Conservation (phyloP, 2,888 invertebrate species). For the Molanna angustata region DNA sequence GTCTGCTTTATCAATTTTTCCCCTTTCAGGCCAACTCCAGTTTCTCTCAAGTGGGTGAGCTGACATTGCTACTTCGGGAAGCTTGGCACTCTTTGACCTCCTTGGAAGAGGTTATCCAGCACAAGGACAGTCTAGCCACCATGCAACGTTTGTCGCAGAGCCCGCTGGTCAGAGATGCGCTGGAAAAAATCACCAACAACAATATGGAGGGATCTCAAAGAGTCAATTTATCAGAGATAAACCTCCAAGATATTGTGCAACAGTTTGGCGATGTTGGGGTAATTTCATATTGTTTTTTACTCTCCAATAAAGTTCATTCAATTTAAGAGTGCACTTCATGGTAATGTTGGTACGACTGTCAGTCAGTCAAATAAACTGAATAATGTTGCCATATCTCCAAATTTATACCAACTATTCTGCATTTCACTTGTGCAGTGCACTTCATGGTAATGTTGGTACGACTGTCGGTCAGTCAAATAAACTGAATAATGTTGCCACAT, state of each 20-base stretch:
- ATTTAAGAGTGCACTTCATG: too few species aligned
- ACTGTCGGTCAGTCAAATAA: too few species aligned
- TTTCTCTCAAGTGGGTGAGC: slow-evolving; percentile 50
- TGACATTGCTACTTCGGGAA: slow-evolving; percentile 44
- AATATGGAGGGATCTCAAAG: slow-evolving; percentile 30
- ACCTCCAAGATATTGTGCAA: slow-evolving; percentile 36
- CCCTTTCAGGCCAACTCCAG: slow-evolving; percentile 55
- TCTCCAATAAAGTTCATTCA: too few species aligned
- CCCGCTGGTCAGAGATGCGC: slow-evolving; percentile 39
- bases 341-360: too few species aligned
- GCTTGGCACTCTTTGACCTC: slow-evolving; percentile 44
- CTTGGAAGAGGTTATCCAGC: slow-evolving; percentile 39
- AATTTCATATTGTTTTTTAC: slow-evolving; percentile 1
- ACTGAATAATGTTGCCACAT: too few species aligned
- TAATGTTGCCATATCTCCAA: too few species aligned
- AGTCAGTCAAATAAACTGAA: too few species aligned
- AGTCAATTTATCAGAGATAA: slow-evolving; percentile 43
- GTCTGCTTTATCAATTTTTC: too few species aligned
- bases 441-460: too few species aligned
- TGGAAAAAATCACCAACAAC: slow-evolving; percentile 36
- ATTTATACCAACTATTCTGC: too few species aligned
- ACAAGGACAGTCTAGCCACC: slow-evolving; percentile 41
- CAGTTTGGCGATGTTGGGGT: slow-evolving; percentile 32
- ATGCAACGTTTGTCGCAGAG: slow-evolving; percentile 38
- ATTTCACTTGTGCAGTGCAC: too few species aligned